phyloP scores from a whole-genome alignment of 2,113 vertebrate genomes.

The Columbina picui region DNA sequence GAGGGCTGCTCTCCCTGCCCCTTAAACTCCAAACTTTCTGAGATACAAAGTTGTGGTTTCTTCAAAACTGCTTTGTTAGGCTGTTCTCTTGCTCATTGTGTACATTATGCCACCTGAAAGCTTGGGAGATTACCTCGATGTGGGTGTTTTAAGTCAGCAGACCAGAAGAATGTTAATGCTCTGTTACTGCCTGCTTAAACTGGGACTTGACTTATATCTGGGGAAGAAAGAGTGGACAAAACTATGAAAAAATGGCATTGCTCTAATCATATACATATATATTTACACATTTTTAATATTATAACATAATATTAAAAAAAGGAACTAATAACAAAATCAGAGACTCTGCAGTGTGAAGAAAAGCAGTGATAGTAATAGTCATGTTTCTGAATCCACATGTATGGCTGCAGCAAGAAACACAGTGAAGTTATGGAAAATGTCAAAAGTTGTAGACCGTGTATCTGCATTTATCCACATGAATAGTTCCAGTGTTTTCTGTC shows the following conservation, averaged over 20 bases:
- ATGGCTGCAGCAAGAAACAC: not conserved
- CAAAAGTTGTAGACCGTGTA: not conserved
- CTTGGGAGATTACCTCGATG: not conserved
- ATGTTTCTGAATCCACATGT: not conserved
- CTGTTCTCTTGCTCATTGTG: not conserved
- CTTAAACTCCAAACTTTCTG: not conserved
- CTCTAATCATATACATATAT: not conserved
- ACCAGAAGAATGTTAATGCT: constrained; percentile 23
- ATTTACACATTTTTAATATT: not conserved
- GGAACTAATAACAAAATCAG: not conserved
- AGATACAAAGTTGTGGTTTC: not conserved
- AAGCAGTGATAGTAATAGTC: not conserved
- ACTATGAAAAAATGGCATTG: not conserved
- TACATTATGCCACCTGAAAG: not conserved
- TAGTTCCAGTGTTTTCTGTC: not conserved
- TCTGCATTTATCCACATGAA: not conserved
- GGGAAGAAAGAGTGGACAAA: not conserved
- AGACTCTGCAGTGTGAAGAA: not conserved
- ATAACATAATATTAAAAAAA: not conserved
- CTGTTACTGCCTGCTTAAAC: not conserved
- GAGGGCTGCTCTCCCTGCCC: not conserved
- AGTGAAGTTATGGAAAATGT: not conserved
- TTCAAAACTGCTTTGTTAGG: constrained; percentile 11
- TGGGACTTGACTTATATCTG: not conserved
- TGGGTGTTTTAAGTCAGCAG: not conserved